phyloP scores from a whole-genome alignment of 2,797 vertebrate species.

The Clarias platycephalus region DNA sequence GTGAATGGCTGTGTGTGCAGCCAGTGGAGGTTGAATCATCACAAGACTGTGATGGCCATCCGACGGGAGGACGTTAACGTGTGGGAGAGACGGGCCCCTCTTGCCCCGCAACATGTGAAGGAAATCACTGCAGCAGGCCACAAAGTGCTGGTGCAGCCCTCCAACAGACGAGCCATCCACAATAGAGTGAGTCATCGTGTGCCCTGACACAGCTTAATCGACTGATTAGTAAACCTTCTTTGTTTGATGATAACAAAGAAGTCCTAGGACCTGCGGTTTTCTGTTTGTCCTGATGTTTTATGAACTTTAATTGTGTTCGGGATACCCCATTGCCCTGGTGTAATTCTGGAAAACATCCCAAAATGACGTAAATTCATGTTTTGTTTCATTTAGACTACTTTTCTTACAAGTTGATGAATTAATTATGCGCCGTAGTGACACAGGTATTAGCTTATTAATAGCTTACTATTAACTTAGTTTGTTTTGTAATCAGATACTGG shows the following conservation, averaged over 20 bases:
- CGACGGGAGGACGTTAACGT: slow-evolving; percentile 90
- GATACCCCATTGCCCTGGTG: background rate
- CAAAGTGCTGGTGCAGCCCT: slow-evolving; percentile 93
- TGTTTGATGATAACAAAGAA: background rate
- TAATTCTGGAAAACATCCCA: background rate
- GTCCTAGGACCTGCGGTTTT: background rate
- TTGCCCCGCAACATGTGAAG: slow-evolving; percentile 89
- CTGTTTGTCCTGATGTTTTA: background rate
- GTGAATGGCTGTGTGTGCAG: slow-evolving; percentile 49
- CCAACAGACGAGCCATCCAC: slow-evolving; percentile 92
- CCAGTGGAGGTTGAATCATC: slow-evolving; percentile 68
- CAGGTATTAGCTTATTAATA: no score
- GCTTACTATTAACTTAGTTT: background rate
- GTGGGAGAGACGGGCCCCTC: slow-evolving; percentile 93
- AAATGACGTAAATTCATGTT: background rate
- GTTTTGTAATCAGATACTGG: background rate
- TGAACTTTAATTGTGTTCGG: background rate
- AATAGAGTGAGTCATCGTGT: slow-evolving; percentile 78
- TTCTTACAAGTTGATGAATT: background rate
- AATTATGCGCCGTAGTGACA: background rate
- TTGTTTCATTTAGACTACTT: background rate
- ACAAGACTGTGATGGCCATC: slow-evolving; percentile 82
- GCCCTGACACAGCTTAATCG: background rate
- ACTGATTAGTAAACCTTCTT: background rate
- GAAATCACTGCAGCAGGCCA: slow-evolving; percentile 88